A percentile compares a stretch with the other conserved stretches of the same genome.
phyloP scores from a whole-genome alignment of 2,797 vertebrate genomes.

The Gallinago solitaria region DNA sequence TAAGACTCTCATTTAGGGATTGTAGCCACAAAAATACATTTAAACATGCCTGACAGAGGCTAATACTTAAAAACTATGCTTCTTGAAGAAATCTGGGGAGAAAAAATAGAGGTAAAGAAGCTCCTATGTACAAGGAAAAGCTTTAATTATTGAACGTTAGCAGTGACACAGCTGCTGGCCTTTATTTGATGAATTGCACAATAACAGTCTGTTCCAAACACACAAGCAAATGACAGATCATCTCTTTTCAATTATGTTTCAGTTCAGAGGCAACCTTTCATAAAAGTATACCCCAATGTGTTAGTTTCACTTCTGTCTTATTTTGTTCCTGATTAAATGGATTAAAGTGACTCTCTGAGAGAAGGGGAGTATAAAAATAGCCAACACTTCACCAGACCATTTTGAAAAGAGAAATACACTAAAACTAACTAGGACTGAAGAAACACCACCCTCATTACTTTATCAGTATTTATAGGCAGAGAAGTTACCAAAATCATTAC shows the following conservation, averaged over 20 bases:
- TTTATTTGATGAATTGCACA: not conserved
- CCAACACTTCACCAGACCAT: not conserved
- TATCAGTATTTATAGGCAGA: not conserved
- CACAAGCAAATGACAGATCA: not conserved
- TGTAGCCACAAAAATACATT: not conserved
- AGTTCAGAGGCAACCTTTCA: not conserved
- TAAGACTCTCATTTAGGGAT: not conserved
- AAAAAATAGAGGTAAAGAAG: not conserved
- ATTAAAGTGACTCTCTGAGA: not conserved
- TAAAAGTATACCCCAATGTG: not conserved
- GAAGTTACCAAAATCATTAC: not conserved
- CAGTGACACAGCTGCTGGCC: not conserved
- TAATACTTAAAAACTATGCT: not conserved
- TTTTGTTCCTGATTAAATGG: not conserved
- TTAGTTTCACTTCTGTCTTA: not conserved
- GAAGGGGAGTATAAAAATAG: not conserved
- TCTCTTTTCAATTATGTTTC: not conserved
- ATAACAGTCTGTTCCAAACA: not conserved
- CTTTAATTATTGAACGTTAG: not conserved
- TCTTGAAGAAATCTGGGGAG: not conserved
- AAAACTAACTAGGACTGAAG: not conserved
- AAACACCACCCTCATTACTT: not conserved
- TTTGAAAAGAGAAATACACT: not conserved
- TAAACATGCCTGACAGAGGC: not conserved
- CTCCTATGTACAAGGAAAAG: not conserved